Percentiles rank a stretch among this genome's conserved stretches.
Conservation (phyloP, 2,797 vertebrate species). For the Acanthiza pusilla region DNA sequence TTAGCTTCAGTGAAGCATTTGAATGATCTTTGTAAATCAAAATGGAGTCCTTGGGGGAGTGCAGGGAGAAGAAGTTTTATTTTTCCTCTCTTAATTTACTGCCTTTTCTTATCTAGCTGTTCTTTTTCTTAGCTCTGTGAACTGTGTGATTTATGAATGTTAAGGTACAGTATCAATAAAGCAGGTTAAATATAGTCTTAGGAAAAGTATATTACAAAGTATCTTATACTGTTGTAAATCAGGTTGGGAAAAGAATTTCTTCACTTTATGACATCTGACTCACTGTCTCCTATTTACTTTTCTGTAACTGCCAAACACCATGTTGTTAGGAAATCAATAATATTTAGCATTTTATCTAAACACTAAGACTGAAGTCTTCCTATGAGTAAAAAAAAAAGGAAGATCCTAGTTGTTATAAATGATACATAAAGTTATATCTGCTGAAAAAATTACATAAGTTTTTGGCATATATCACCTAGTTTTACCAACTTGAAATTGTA, state of each 20-base stretch:
- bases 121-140: background rate
- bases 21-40: background rate
- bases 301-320: background rate
- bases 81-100: background rate
- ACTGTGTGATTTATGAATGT: background rate
- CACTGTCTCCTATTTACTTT: background rate
- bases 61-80: background rate
- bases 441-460: background rate
- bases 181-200: background rate
- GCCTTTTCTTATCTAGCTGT: background rate
- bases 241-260: background rate
- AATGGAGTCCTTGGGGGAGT: background rate
- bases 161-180: background rate
- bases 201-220: background rate
- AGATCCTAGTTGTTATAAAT: background rate
- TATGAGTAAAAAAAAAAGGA: background rate
- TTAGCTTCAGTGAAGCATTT: background rate
- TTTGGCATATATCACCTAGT: background rate
- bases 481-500: background rate
- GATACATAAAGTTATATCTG: background rate
- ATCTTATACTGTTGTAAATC: background rate
- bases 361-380: background rate
- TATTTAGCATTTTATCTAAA: background rate
- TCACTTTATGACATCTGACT: background rate
- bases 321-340: background rate